Evolutionary conservation across 2,888 invertebrate species (phyloP).

Genomic region (Aleiodes leptofemur): DNA sequence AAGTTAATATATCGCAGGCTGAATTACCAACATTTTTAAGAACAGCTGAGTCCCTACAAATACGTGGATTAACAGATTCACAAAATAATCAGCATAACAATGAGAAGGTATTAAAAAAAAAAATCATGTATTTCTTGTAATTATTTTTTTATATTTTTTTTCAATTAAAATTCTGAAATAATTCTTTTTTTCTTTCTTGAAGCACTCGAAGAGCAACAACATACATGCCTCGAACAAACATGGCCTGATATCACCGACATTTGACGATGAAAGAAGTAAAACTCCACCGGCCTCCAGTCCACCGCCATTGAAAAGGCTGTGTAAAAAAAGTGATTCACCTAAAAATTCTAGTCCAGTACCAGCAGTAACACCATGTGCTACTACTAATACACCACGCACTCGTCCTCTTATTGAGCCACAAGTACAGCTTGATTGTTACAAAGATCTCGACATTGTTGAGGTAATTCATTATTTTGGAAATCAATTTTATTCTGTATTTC

Average conservation of each 20-base stretch:
- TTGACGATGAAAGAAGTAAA: constrained; percentile 74
- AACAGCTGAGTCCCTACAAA: constrained; percentile 87
- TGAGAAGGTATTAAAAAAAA: constrained; percentile 67
- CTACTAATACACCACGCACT: constrained; percentile 68
- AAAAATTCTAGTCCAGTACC: constrained; percentile 74
- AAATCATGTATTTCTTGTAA: no score
- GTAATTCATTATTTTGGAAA: constrained; percentile 53
- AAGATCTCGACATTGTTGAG: constrained; percentile 74
- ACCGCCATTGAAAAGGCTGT: constrained; percentile 74
- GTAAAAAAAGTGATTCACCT: constrained; percentile 74
- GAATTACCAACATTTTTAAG: constrained; percentile 85
- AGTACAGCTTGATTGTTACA: constrained; percentile 74
- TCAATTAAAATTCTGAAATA: no score
- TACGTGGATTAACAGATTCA: constrained; percentile 85
- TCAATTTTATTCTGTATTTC: no score
- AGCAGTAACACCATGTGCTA: constrained; percentile 64
- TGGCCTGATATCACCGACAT: constrained; percentile 72
- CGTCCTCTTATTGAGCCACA: constrained; percentile 74
- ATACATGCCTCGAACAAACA: constrained; percentile 73
- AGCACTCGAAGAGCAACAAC: constrained; percentile 73
- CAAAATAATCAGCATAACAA: constrained; percentile 74
- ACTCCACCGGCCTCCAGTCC: constrained; percentile 73
- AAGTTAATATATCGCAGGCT: constrained; percentile 88
- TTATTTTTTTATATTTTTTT: not conserved
- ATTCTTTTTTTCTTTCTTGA: not conserved